phyloP scores from a whole-genome alignment of 1,140 invertebrate species.

The Ericerus pela region DNA sequence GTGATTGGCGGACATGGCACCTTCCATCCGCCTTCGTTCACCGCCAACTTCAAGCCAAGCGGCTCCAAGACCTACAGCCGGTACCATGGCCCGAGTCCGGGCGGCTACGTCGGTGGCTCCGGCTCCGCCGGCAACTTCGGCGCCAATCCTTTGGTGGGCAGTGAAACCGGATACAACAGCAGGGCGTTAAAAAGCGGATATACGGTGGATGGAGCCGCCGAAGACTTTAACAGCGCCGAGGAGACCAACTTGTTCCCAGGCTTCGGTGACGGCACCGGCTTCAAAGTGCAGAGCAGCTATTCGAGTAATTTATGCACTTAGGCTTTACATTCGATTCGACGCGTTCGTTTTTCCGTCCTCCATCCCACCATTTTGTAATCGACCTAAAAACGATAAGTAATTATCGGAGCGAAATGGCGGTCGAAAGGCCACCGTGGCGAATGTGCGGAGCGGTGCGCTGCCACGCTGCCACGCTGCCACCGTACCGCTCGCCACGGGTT shows the following conservation, averaged over 20 bases:
- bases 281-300: slow-evolving; percentile 7
- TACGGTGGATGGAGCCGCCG: background rate
- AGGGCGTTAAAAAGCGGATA: background rate
- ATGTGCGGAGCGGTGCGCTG: too few relatives aligned
- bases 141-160: background rate
- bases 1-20: background rate
- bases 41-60: background rate
- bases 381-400: too few relatives aligned
- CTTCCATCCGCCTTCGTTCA: background rate
- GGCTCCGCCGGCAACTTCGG: background rate
- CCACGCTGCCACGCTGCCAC: too few relatives aligned
- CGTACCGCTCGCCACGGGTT: too few relatives aligned
- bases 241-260: background rate
- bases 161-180: slow-evolving; percentile 2
- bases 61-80: background rate
- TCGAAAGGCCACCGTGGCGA: too few relatives aligned
- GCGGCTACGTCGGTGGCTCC: too few relatives aligned
- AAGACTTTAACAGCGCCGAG: background rate
- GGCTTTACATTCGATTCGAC: too few relatives aligned
- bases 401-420: too few relatives aligned
- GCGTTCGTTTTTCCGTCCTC: too few relatives aligned
- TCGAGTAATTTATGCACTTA: slow-evolving; percentile 6
- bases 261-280: background rate
- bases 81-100: background rate
- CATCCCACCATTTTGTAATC: too few relatives aligned